Evolutionary conservation across 2,888 invertebrate genomes (phyloP).

Genomic region (Agriopis leucophaearia): DNA sequence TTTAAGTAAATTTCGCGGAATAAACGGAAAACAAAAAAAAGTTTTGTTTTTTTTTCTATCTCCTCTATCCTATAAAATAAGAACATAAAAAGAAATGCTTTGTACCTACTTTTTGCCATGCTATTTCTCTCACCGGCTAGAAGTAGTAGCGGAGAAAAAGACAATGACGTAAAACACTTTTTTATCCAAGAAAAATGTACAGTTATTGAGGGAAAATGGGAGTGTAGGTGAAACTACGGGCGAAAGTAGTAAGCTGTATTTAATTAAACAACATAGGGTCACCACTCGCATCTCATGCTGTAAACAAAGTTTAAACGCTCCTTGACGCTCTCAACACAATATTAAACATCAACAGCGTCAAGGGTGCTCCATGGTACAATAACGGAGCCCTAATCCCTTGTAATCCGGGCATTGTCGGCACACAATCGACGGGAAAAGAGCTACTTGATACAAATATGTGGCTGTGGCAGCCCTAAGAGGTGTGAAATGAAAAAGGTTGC

Average conservation of each 20-base stretch:
- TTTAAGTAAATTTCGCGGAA: too few species aligned
- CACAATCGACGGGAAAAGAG: conserved; percentile 49
- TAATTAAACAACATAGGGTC: conserved; percentile 16
- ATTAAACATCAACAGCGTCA: conserved; percentile 27
- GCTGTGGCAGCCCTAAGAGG: conserved; percentile 6
- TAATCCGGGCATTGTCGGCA: conserved; percentile 45
- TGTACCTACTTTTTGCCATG: too few species aligned
- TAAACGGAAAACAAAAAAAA: too few species aligned
- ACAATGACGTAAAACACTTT: too few species aligned
- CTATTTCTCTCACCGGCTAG: too few species aligned
- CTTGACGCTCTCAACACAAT: conserved; percentile 18
- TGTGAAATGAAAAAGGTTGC: conserved; percentile 2
- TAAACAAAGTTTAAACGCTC: conserved; percentile 3
- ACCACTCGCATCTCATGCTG: conserved; percentile 4
- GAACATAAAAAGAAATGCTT: too few species aligned
- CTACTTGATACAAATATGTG: conserved; percentile 31
- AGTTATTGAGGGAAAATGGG: too few species aligned
- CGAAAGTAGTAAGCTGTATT: background rate
- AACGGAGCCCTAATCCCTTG: conserved; percentile 36
- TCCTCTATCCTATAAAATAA: too few species aligned
- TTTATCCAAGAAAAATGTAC: too few species aligned
- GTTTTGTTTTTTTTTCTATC: too few species aligned
- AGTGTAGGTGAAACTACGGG: too few species aligned
- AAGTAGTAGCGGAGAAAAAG: too few species aligned
- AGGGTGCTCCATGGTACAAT: conserved; percentile 39